Evolutionary conservation across 2,113 vertebrate species (phyloP).

Genomic region (Sarotherodon lohbergeri): DNA sequence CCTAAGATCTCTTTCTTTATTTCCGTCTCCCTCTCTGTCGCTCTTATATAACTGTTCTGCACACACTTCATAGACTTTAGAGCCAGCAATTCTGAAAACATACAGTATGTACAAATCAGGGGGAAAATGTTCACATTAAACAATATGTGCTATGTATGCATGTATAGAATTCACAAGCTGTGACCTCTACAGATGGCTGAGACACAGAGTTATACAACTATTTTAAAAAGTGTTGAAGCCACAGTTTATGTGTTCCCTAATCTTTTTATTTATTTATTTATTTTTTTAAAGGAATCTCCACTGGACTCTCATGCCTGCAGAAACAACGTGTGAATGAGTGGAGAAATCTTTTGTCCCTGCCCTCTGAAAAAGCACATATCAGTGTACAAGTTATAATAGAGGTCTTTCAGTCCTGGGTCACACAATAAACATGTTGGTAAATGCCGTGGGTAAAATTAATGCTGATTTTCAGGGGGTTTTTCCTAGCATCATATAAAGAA

Average conservation of each 20-base stretch:
- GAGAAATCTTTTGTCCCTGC: neutral
- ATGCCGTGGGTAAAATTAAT: neutral
- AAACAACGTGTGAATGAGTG: neutral
- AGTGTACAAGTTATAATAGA: neutral
- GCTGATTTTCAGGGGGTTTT: neutral
- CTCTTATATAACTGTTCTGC: conserved; percentile 50
- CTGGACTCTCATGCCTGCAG: neutral
- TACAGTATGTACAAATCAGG: neutral
- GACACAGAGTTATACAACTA: neutral
- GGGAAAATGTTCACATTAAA: neutral
- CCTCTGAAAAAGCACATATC: neutral
- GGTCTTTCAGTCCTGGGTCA: neutral
- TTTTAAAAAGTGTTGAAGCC: neutral
- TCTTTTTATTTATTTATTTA: neutral
- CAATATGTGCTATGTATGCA: neutral
- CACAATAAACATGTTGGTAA: neutral
- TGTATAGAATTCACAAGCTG: neutral
- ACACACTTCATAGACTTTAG: neutral
- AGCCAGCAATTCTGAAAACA: neutral
- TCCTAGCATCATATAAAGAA: neutral
- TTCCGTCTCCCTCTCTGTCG: conserved; percentile 13
- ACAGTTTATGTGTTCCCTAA: neutral
- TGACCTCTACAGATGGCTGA: neutral
- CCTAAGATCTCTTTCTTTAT: conserved; percentile 37
- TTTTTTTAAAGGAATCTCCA: neutral